phyloP scores from a whole-genome alignment of 2,888 invertebrate species.

The Dynastes grantii region DNA sequence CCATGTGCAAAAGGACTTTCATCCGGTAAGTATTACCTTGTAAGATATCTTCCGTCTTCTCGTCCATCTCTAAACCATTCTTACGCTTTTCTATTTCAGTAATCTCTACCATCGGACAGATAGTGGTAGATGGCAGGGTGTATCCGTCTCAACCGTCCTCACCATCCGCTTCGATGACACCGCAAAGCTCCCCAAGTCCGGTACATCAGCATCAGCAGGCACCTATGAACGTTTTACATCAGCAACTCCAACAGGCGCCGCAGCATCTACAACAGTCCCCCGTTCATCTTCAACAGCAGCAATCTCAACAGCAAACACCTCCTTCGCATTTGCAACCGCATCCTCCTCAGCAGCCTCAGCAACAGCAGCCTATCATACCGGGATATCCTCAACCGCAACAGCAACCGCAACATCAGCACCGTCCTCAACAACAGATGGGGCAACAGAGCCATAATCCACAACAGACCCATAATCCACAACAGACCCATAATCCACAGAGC shows the following conservation, averaged over 20 bases:
- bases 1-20: conserved; percentile 49
- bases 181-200: conserved; percentile 65
- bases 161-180: conserved; percentile 64
- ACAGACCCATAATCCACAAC: conserved; percentile 58
- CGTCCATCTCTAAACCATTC: conserved; percentile 22
- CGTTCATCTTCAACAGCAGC: conserved; percentile 56
- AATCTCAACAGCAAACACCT: conserved; percentile 65
- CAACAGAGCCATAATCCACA: conserved; percentile 56
- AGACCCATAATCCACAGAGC: conserved; percentile 62
- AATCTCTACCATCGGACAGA: conserved; percentile 84
- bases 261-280: conserved; percentile 63
- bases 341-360: conserved; percentile 58
- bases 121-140: conserved; percentile 87
- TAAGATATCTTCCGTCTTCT: conserved; percentile 25
- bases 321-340: conserved; percentile 56
- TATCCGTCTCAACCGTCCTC: conserved; percentile 75
- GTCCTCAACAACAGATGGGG: conserved; percentile 67
- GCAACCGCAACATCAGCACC: conserved; percentile 66
- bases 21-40: conserved; percentile 45
- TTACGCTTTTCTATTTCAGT: conserved; percentile 70
- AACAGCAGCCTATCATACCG: conserved; percentile 56
- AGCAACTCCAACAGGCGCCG: conserved; percentile 56
- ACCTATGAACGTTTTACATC: conserved; percentile 60
- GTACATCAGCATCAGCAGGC: conserved; percentile 60
- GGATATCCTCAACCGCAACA: conserved; percentile 58